Percentiles rank a stretch among this genome's conserved stretches.
Evolutionary conservation across 2,888 invertebrate genomes (phyloP).

Genomic region (Leucophenga montana): DNA sequence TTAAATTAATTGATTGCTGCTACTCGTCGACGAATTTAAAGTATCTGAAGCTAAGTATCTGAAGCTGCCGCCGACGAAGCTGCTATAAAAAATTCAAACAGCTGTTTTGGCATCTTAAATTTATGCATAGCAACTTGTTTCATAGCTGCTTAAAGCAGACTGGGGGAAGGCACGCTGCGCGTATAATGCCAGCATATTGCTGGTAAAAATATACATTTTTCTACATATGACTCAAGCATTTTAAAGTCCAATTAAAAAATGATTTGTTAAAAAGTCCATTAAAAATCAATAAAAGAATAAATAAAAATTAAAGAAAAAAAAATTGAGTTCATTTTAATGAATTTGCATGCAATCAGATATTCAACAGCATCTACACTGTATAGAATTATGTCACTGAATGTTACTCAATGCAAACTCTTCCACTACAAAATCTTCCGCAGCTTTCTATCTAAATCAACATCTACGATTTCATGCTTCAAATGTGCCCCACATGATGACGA

Average conservation of each 20-base stretch:
- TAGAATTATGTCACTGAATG: constrained; percentile 45
- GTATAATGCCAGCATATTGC: too few species aligned
- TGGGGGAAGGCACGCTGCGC: too few species aligned
- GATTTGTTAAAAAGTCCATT: constrained; percentile 2
- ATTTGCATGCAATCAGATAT: constrained; percentile 24
- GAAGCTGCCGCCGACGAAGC: not conserved
- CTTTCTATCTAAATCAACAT: not conserved
- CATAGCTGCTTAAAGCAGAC: too few species aligned
- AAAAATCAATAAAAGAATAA: not conserved
- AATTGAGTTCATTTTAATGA: constrained; percentile 31
- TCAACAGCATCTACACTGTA: constrained; percentile 29
- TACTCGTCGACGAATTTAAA: constrained; percentile 3
- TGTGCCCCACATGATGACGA: constrained; percentile 24
- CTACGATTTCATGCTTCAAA: constrained; percentile 34
- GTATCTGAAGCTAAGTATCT: not conserved
- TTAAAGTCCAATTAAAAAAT: constrained; percentile 13
- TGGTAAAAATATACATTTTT: too few species aligned
- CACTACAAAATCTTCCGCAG: not conserved
- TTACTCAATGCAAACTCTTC: constrained; percentile 40
- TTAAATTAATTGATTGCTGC: constrained; percentile 9
- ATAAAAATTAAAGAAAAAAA: not conserved
- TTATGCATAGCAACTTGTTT: too few species aligned
- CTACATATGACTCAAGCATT: not conserved
- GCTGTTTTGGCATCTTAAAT: not conserved
- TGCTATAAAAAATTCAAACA: not conserved